These are phyloP conservation scores for Theretra japonica DNA, from an alignment of 2,888 invertebrate species.

Conservation along the genomic window DNA sequence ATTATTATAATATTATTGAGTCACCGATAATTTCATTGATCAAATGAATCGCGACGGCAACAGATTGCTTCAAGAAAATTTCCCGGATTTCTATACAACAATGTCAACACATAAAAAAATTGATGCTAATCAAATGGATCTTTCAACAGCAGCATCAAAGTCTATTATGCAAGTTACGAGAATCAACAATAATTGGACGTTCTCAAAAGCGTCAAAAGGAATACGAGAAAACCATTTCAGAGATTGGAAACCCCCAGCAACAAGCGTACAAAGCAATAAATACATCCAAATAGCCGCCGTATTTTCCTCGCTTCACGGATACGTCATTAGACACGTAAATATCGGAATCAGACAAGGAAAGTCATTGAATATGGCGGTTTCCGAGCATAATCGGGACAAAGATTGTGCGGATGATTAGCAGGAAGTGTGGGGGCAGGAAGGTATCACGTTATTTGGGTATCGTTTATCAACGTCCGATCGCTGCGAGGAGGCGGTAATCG, in stretches of 20 bases:
- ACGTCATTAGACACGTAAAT: constrained; percentile 4
- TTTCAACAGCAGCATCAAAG: not conserved
- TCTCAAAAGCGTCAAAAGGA: not conserved
- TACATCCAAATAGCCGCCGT: not conserved
- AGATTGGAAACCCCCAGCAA: not conserved
- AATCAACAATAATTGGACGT: not conserved
- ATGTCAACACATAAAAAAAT: no score
- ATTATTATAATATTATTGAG: no score
- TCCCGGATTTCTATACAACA: no score
- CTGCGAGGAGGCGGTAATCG: constrained; percentile 40
- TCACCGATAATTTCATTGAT: no score
- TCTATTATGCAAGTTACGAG: not conserved
- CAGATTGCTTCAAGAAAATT: no score
- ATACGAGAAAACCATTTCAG: constrained; percentile 6
- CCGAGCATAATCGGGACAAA: constrained; percentile 33
- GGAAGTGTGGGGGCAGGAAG: constrained; percentile 38
- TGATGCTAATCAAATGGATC: not conserved
- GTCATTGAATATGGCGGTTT: constrained; percentile 30
- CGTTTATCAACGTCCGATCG: constrained; percentile 53
- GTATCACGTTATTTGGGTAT: constrained; percentile 53
- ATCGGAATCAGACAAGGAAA: constrained; percentile 8
- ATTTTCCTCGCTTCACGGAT: not conserved
- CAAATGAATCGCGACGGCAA: no score
- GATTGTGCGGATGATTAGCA: constrained; percentile 31
- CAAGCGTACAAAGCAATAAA: not conserved